phyloP scores from a whole-genome alignment of 2,797 vertebrate genomes.

The Microctenopoma stevenorrisi region DNA sequence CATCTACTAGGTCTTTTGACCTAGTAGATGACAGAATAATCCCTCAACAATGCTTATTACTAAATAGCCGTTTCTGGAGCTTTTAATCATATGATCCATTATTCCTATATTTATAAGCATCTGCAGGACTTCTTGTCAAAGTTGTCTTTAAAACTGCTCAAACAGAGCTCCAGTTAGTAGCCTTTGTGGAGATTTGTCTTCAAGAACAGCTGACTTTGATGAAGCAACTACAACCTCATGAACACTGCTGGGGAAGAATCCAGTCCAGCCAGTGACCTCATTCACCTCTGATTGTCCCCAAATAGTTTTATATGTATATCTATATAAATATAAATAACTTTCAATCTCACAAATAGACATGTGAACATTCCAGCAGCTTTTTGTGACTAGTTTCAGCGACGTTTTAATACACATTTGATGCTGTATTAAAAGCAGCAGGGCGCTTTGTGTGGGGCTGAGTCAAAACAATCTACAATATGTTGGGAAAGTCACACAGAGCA shows the following conservation, averaged over 20 bases:
- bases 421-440: neutral
- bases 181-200: neutral
- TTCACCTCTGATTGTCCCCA: neutral
- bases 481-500: neutral
- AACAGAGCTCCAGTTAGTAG: neutral
- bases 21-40: neutral
- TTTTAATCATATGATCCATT: neutral
- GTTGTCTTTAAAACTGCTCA: neutral
- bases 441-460: neutral
- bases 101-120: neutral
- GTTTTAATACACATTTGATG: neutral
- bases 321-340: neutral
- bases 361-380: neutral
- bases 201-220: neutral
- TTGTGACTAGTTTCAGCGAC: slow-evolving; percentile 1
- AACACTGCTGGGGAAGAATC: neutral
- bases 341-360: neutral
- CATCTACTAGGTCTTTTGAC: neutral
- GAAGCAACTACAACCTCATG: neutral
- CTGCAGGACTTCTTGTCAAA: neutral
- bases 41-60: neutral
- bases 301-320: neutral
- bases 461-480: slow-evolving; percentile 5
- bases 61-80: neutral
- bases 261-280: neutral